Percentiles rank a stretch among this genome's conserved stretches.
Conservation (phyloP, 1,140 invertebrate genomes). For the Meloidogyne floridensis region DNA sequence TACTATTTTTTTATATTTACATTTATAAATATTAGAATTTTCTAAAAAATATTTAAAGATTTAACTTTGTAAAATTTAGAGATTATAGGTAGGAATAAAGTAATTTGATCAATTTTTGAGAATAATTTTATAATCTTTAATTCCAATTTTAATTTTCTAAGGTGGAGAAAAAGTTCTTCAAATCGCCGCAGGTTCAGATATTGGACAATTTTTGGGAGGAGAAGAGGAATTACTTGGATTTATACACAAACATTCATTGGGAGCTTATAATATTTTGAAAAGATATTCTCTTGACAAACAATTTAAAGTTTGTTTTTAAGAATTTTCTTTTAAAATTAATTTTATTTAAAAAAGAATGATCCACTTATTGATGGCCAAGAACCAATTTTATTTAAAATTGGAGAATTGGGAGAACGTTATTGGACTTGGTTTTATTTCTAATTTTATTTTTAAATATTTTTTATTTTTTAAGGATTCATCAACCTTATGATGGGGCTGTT, state of each 20-base stretch:
- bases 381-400: constrained; percentile 67
- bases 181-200: constrained; percentile 63
- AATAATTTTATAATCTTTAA: not conserved
- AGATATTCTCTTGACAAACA: constrained; percentile 65
- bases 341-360: constrained; percentile 53
- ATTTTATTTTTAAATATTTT: not conserved
- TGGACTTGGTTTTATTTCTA: constrained; percentile 64
- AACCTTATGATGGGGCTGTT: constrained; percentile 67
- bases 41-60: no score
- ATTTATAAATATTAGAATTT: no score
- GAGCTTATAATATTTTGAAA: constrained; percentile 66
- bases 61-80: no score
- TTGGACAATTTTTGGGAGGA: constrained; percentile 63
- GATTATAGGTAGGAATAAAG: no score
- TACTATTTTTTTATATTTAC: no score
- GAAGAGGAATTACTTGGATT: constrained; percentile 53
- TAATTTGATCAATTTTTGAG: no score
- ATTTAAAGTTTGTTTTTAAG: constrained; percentile 50
- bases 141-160: not conserved
- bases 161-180: constrained; percentile 64
- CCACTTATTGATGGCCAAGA: constrained; percentile 66
- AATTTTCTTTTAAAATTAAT: not conserved
- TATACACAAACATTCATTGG: constrained; percentile 66
- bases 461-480: constrained; percentile 59
- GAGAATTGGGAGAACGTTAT: constrained; percentile 66